phyloP scores from a whole-genome alignment of 2,113 vertebrate species.

The Bucco capensis region DNA sequence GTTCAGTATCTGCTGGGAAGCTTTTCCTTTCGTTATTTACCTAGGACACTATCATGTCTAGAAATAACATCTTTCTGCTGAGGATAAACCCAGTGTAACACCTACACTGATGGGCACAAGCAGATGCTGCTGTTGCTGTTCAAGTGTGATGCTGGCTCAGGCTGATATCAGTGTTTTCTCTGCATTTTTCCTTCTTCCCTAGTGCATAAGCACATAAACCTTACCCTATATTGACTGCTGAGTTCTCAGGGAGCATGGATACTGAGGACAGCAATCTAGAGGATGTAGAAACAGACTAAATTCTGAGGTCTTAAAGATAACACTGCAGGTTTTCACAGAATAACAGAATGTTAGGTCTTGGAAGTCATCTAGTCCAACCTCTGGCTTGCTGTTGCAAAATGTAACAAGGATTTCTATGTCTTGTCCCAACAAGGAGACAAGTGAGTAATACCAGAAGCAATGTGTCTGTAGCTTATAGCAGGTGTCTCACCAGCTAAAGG shows the following conservation, averaged over 20 bases:
- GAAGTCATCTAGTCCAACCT: no score
- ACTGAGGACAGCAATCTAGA: rapidly evolving
- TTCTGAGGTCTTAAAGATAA: neutral
- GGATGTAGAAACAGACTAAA: neutral
- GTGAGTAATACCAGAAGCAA: no score
- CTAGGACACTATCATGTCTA: neutral
- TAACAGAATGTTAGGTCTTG: no score
- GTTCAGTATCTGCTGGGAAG: slow-evolving; percentile 54
- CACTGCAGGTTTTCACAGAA: neutral
- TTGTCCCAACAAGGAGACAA: neutral
- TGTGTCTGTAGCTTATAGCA: neutral
- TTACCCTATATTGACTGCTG: neutral
- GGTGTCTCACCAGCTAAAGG: neutral
- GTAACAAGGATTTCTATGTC: neutral
- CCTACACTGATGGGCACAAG: neutral
- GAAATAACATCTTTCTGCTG: neutral
- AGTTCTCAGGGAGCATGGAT: neutral
- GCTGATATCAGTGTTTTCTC: neutral
- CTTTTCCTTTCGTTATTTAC: neutral
- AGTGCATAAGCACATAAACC: neutral
- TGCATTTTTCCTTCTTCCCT: neutral
- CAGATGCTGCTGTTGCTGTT: neutral
- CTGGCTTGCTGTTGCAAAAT: neutral
- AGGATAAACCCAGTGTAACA: neutral
- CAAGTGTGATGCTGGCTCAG: neutral